These are phyloP conservation scores for Sphinx pinastri DNA, from an alignment of 2,888 invertebrate species.

Conservation along the genomic window DNA sequence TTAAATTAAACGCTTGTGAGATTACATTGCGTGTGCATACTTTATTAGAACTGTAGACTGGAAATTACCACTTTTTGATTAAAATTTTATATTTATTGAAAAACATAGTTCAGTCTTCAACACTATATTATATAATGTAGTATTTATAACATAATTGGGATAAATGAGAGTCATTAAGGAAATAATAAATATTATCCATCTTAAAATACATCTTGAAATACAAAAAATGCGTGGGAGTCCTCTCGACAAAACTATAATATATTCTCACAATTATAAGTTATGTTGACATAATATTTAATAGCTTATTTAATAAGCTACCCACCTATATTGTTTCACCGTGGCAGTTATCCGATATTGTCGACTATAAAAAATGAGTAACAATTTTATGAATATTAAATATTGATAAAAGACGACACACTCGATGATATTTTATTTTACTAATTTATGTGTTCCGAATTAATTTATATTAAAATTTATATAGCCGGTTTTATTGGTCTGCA, in stretches of 20 bases:
- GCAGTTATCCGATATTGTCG: constrained; percentile 1
- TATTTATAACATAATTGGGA: constrained; percentile 13
- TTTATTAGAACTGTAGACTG: constrained; percentile 8
- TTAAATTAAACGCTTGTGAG: constrained; percentile 20
- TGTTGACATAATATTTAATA: constrained; percentile 15
- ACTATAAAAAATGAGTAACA: constrained; percentile 14
- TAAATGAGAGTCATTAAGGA: neutral
- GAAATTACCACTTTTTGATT: neutral
- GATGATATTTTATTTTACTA: constrained; percentile 21
- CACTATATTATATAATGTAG: neutral
- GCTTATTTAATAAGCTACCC: constrained; percentile 21
- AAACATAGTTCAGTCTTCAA: neutral
- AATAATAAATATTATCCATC: neutral
- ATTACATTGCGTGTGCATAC: constrained; percentile 18
- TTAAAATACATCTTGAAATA: too few relatives aligned
- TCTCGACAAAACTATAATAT: constrained; percentile 9
- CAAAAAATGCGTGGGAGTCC: constrained; percentile 1
- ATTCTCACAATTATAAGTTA: constrained; percentile 13
- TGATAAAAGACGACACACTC: constrained; percentile 19
- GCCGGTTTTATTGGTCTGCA: constrained; percentile 26
- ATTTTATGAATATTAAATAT: constrained; percentile 23
- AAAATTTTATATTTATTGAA: neutral
- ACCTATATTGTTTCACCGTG: constrained; percentile 18
- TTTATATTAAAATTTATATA: constrained; percentile 15
- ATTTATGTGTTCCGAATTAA: constrained; percentile 23